Conservation (phyloP, 2,113 vertebrate genomes). For the Pteruthius melanotis region DNA sequence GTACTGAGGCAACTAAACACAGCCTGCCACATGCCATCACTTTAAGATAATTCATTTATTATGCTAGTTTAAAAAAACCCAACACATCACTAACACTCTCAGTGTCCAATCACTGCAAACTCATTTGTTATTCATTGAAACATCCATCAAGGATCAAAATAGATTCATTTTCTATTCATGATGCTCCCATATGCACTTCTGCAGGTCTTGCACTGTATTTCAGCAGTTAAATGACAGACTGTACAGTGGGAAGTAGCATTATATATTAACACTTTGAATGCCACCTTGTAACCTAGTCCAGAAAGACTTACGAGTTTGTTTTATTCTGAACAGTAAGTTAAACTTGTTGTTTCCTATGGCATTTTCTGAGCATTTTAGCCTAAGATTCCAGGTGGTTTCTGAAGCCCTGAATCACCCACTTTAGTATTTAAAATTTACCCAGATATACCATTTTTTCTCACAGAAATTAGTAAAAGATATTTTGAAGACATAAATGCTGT, state of each 20-base stretch:
- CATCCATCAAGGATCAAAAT: conserved; percentile 64
- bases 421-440: background rate
- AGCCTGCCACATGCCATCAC: background rate
- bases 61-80: background rate
- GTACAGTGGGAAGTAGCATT: background rate
- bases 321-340: background rate
- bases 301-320: background rate
- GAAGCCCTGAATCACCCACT: background rate
- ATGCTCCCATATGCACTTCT: conserved; percentile 34
- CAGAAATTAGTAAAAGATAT: background rate
- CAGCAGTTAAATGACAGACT: conserved; percentile 4
- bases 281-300: background rate
- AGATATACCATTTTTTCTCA: background rate
- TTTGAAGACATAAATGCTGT: background rate
- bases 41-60: conserved; percentile 6
- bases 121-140: conserved; percentile 65
- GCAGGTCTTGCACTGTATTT: conserved; percentile 43
- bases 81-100: background rate
- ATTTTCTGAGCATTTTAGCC: background rate
- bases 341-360: background rate
- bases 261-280: conserved; percentile 16
- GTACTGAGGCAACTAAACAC: background rate
- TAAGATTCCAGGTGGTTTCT: background rate
- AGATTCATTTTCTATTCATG: conserved; percentile 64
- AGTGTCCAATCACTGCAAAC: conserved; percentile 33